A percentile compares a stretch with the other conserved stretches of the same genome.
These are phyloP conservation scores for Drosophila kokeensis DNA, from an alignment of 2,888 invertebrate genomes.

Conservation along the genomic window DNA sequence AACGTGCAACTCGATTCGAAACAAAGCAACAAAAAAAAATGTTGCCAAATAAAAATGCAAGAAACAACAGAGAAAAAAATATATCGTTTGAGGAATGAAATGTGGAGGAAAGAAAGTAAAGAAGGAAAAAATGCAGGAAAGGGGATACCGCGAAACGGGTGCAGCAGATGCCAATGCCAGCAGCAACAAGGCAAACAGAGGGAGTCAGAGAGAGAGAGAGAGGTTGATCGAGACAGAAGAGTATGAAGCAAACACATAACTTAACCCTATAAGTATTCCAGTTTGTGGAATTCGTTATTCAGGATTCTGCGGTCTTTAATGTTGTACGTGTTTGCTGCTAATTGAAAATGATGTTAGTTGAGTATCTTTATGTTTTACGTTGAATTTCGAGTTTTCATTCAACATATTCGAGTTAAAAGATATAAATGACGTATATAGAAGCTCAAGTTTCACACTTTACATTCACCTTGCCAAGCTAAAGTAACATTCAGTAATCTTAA, in stretches of 20 bases:
- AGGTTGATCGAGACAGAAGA: background rate
- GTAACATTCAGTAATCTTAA: constrained; percentile 1
- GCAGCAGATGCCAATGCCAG: constrained; percentile 32
- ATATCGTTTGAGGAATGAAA: constrained; percentile 38
- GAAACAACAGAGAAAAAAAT: constrained; percentile 7
- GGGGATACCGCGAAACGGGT: constrained; percentile 24
- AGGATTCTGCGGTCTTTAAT: constrained; percentile 13
- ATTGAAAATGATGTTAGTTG: background rate
- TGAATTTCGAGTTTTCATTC: background rate
- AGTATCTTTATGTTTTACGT: background rate
- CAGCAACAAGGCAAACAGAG: constrained; percentile 26
- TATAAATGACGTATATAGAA: background rate
- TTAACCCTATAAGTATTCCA: constrained; percentile 39
- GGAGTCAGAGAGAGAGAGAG: background rate
- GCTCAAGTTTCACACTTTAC: background rate
- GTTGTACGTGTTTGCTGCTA: background rate
- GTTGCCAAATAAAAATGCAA: constrained; percentile 35
- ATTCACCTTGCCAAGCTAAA: background rate
- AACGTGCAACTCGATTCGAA: constrained; percentile 42
- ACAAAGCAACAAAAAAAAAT: constrained; percentile 25
- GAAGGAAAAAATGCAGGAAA: background rate
- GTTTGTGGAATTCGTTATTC: constrained; percentile 20
- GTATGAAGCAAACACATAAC: constrained; percentile 18
- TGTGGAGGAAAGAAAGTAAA: constrained; percentile 21
- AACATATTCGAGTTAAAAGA: background rate